Evolutionary conservation across 2,797 vertebrate species (phyloP), one percentile per base, ranked within the genome.

Genomic region (Rhyacichthys aspro): DNA sequence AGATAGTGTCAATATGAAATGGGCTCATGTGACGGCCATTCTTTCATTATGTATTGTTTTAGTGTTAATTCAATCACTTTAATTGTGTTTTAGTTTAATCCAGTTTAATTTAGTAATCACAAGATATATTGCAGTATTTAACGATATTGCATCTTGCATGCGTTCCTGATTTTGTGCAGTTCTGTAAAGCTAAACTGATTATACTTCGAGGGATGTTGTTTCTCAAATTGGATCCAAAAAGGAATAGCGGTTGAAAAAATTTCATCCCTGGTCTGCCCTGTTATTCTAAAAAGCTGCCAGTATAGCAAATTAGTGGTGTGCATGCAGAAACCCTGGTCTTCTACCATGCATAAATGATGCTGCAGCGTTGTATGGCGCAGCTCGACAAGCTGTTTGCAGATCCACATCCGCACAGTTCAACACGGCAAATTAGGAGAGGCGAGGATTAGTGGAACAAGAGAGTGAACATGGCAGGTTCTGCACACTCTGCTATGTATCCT

Each of bases 321-420:
- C 68, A 82, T 88, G 82, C 85, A 74, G 79, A 88, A 89, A 79
- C 39, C 57, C 77, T 50, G 80, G 80, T 82, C 80, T 85, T 86
- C 85, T 83, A 62, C 79, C 78, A 85, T 78, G 86, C 87, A 86
- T 90, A 88, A 89, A 86, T 87, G 84, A 89, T 89, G 86, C 77
- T 2, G 70, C 72, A 60, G 82, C 18, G 72, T 74, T 84, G 79
- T 83, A 89, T 88, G 65, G 85, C 79, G 47, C 67, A 67, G 79
- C 85, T 76, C 72, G 73, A 86, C 86, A 87, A 90, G 86, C 80
- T 85, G 80, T 86, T 86, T 78, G 82, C 81, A 80, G 80, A 80
- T 84, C 78, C 76, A 83, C 80, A 76, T 82, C 77, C 70, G 49
- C 73, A 78, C 74, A 74, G 57, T 77, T 87, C 86, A 81, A 83